Conservation (phyloP, 2,113 vertebrate genomes). For the Potamarius usumacintae region DNA sequence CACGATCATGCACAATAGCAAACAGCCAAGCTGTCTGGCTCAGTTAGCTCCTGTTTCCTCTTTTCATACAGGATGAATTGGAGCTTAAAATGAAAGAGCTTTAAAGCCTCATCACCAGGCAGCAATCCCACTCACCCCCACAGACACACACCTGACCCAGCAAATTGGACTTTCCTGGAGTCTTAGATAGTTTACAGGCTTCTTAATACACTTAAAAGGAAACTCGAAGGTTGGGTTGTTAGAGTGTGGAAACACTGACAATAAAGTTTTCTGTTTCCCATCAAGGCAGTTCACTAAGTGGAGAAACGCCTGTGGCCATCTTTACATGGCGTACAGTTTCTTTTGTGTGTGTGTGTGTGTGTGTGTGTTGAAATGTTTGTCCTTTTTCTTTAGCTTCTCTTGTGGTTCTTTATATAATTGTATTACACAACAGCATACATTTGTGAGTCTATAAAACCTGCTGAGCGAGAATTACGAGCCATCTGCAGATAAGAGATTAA, state of each 20-base stretch:
- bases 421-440: conserved; percentile 38
- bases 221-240: conserved; percentile 48
- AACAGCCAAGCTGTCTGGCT: conserved; percentile 7
- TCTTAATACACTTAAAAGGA: conserved; percentile 56
- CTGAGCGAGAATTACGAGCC: conserved; percentile 45
- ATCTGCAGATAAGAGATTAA: conserved; percentile 28
- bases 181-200: conserved; percentile 57
- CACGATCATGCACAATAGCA: conserved; percentile 26
- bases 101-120: not conserved
- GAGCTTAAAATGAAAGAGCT: conserved; percentile 34
- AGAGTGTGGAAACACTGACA: conserved; percentile 46
- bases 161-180: conserved; percentile 31
- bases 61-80: conserved; percentile 18
- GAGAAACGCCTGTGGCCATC: conserved; percentile 14
- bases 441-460: conserved; percentile 51
- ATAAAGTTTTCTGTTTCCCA: conserved; percentile 44
- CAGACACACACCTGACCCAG: conserved; percentile 26
- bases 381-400: conserved; percentile 1
- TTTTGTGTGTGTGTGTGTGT: conserved; percentile 4
- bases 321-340: not conserved
- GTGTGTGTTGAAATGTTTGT: conserved; percentile 10
- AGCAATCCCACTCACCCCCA: not conserved
- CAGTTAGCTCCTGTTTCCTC: conserved; percentile 26
- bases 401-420: conserved; percentile 21
- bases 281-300: conserved; percentile 35